These are phyloP conservation scores for Margarornis squamiger DNA, from an alignment of 2,797 vertebrate genomes.

Conservation along the genomic window DNA sequence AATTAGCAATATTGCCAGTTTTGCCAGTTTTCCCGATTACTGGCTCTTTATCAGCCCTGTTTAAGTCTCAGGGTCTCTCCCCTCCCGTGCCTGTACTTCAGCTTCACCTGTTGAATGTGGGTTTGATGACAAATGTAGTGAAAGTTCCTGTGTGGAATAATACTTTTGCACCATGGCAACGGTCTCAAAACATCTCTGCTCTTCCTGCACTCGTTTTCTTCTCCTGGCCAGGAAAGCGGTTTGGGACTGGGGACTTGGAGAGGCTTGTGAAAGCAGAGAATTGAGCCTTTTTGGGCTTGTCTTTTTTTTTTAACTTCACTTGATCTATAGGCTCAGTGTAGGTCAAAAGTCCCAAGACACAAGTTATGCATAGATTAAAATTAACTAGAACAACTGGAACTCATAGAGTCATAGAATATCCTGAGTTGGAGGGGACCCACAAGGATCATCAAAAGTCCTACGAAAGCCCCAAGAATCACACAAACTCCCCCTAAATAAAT, in stretches of 20 bases:
- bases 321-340: not conserved
- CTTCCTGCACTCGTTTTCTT: not conserved
- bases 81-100: not conserved
- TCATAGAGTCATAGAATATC: not conserved
- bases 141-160: conserved; percentile 6
- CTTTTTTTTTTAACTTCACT: not conserved
- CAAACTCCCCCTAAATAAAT: not conserved
- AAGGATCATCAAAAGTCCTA: not conserved
- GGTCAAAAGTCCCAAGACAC: not conserved
- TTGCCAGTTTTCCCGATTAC: not conserved
- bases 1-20: not conserved
- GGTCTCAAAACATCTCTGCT: not conserved
- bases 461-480: not conserved
- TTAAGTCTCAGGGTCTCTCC: not conserved
- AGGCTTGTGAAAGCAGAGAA: not conserved
- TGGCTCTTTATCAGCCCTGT: not conserved
- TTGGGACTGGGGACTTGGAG: not conserved
- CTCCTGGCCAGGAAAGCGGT: not conserved
- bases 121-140: not conserved
- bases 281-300: not conserved
- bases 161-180: conserved; percentile 15
- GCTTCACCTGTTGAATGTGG: conserved; percentile 5
- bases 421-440: not conserved
- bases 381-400: not conserved
- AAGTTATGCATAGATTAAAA: not conserved